phyloP scores from a whole-genome alignment of 1,140 invertebrate genomes.

The Apolygus lucorum region DNA sequence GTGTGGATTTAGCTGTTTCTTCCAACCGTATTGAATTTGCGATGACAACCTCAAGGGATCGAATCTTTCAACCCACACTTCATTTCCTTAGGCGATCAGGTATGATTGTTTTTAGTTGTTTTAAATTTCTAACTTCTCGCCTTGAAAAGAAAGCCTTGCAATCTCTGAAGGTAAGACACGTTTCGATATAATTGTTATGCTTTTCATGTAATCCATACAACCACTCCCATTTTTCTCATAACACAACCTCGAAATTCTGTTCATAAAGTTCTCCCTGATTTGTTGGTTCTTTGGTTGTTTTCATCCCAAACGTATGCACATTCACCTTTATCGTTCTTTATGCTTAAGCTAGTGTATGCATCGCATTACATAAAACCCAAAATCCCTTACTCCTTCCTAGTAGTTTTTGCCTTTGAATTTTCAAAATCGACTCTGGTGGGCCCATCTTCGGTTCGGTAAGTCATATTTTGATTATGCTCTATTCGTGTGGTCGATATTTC shows the following conservation, averaged over 20 bases:
- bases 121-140: too few species aligned
- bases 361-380: not conserved
- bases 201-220: too few species aligned
- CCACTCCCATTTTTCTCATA: too few species aligned
- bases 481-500: too few species aligned
- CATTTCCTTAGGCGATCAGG: slow-evolving; percentile 2
- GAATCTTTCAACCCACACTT: not conserved
- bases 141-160: not conserved
- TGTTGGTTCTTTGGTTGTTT: too few species aligned
- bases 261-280: too few species aligned
- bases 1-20: slow-evolving; percentile 24
- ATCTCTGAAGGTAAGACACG: not conserved
- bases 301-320: not conserved
- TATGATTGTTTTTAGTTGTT: slow-evolving; percentile 15
- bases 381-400: not conserved
- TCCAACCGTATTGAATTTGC: slow-evolving; percentile 5
- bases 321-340: not conserved
- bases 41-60: not conserved
- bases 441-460: not conserved
- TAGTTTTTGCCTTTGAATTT: not conserved
- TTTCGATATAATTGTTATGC: too few species aligned
- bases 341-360: not conserved
- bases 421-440: not conserved
- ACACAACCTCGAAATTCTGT: too few species aligned
- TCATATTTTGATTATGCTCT: not conserved